These are phyloP conservation scores for Eubasilissa splendida DNA, from an alignment of 2,888 invertebrate genomes.

Conservation along the genomic window DNA sequence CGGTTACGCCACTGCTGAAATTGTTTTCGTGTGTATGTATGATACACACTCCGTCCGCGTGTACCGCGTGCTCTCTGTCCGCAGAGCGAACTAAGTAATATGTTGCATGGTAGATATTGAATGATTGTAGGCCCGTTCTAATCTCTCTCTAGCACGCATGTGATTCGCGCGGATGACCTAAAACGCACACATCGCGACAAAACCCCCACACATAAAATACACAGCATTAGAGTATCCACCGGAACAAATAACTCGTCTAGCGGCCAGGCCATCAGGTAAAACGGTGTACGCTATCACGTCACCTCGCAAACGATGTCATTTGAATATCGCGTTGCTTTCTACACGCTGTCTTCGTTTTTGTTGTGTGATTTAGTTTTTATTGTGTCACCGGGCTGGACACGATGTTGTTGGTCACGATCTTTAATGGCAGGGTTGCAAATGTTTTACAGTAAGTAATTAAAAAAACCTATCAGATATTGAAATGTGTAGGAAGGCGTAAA, in stretches of 20 bases:
- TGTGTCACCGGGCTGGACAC: conserved; percentile 2
- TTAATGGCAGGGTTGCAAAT: conserved; percentile 32
- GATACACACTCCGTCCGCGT: background rate
- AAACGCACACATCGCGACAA: conserved; percentile 25
- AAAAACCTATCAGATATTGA: no score
- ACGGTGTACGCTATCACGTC: background rate
- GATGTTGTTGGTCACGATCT: conserved; percentile 38
- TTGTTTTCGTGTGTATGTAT: no score
- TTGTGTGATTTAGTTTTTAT: background rate
- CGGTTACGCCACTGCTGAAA: no score
- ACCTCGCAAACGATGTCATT: background rate
- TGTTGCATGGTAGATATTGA: conserved; percentile 29
- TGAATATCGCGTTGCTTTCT: background rate
- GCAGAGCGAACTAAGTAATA: conserved; percentile 10
- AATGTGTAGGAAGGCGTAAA: no score
- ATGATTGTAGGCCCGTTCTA: conserved; percentile 14
- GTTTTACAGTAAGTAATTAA: background rate
- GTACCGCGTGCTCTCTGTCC: background rate
- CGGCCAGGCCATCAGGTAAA: background rate
- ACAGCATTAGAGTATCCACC: background rate
- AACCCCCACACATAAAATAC: conserved; percentile 23
- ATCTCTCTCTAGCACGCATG: conserved; percentile 31
- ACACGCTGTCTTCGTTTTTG: background rate
- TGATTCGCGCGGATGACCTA: conserved; percentile 46
- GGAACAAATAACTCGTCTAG: conserved; percentile 4